Base-by-base conservation (phyloP, 1,140 invertebrate genomes). In the Pachyrhynchus sulphureomaculatus region DNA sequence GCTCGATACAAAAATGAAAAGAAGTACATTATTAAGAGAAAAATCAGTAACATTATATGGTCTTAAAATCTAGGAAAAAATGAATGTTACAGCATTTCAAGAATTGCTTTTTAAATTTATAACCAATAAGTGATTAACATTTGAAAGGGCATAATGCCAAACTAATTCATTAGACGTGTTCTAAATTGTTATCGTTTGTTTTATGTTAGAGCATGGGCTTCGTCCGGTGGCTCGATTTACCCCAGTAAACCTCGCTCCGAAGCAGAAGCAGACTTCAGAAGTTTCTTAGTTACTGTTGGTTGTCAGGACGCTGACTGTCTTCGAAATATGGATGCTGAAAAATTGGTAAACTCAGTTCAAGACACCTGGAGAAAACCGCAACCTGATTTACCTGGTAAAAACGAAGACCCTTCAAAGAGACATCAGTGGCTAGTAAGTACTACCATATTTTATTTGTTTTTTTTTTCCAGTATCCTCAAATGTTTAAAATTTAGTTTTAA, bases 371-470 rank as follows among this genome's bases (percentile, higher is more conserved):
- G 84, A 39, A 73, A 82, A 15, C 77, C 80, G 39, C 77, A 83
- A 2, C 79, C 80, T 2, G 82, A 84, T 47, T 68, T 90, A 13
- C 89, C 89, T 0, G 70, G 75, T 0, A 59, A 72, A 12, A 80
- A 80, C 33, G 86, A 88, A 71, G 74, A 78, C 8, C 78, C 71
- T 0, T 71, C 78, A 18, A 79, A 79, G 29, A 81, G 81, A 67
- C 88, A 89, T 61, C 85, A 89, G 41, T 91, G 89, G 88, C 71
- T 91, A 1, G 86, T 91, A 1, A 62, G 64, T 66, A 26, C 23
- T 20, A 5, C 15, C n/a, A 44, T 23, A 44, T 8, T 18, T n/a
- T n/a, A 2, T 44, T 44, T 4, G 4, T 9, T 39, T 8, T 5
- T 9, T 9, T 39, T 8, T n/a, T n/a, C n/a, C n/a, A n/a, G n/a